A percentile compares a stretch with the other conserved stretches of the same genome.
These are phyloP conservation scores for Xiphorhynchus erythropygius DNA, from an alignment of 2,797 vertebrate species.

Conservation along the genomic window DNA sequence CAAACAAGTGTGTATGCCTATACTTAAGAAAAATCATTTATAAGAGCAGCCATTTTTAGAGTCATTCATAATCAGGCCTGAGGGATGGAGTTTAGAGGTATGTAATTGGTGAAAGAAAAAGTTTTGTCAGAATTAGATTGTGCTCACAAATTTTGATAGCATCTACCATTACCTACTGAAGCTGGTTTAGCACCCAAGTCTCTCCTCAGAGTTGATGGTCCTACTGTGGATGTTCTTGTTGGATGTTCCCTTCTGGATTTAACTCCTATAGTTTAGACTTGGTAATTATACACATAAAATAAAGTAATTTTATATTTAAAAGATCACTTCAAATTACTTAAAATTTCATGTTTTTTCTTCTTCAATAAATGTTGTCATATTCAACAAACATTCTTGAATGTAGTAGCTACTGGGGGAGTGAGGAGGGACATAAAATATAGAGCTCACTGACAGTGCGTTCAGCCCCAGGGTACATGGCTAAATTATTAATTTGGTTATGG, in stretches of 20 bases:
- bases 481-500: not conserved
- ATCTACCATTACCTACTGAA: not conserved
- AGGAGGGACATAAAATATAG: not conserved
- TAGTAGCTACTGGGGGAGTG: not conserved
- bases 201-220: not conserved
- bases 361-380: not conserved
- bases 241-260: not conserved
- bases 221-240: not conserved
- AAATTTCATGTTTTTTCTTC: not conserved
- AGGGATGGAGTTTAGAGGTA: not conserved
- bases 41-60: not conserved
- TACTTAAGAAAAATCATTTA: not conserved
- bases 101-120: not conserved
- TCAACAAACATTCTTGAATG: not conserved
- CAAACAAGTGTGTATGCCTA: not conserved
- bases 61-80: not conserved
- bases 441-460: not conserved
- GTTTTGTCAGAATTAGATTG: not conserved
- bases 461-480: not conserved
- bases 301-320: not conserved
- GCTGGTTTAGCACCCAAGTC: not conserved
- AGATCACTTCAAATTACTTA: not conserved
- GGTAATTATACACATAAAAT: not conserved
- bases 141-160: not conserved
- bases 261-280: not conserved